Base-by-base conservation (phyloP, 1,140 invertebrate genomes). In the Drosophila mauritiana region DNA sequence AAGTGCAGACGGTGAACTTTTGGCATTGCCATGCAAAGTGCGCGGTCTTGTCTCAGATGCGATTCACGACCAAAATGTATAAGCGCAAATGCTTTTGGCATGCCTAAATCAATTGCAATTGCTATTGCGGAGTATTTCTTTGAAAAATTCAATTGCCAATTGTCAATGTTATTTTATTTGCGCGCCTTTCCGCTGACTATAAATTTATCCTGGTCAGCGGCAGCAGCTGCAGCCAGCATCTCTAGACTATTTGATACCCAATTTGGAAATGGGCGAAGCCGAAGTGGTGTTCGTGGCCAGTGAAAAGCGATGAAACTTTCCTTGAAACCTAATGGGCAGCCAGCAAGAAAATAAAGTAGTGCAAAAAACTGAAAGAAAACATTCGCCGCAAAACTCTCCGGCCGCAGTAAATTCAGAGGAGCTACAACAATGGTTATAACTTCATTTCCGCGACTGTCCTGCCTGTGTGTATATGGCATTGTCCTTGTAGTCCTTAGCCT, bases 131-230 rank as follows among this genome's bases (percentile, higher is more conserved):
- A 64, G 48, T 64, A 64, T 84, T 80, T 65, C 48, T 58, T 75
- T 58, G 45, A 42, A 77, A 73, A 85, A 86, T 81, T 72, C 59
- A 82, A 85, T 86, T 86, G 69, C 53, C 73, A 78, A 77, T 85
- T 86, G 73, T 78, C 69, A 88, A 72, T 86, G 65, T 75, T 85
- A 81, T 86, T 85, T 86, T 77, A 78, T 85, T 86, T 75, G 83
- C 61, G 65, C 74, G 54, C 74, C 54, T 54, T 86, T 86, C 83
- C 83, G 74, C 51, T 75, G 61, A 36, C 57, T 51, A 88, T 78
- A 86, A 88, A 78, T 78, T 73, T 53, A 57, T 61, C 53, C 61
- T 58, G 79, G 72, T 56, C 58, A 67, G 25, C 45, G 53, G 49
- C 37, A 49, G 53, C 64, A 55, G 42, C 36, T 17, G 22, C 34